A percentile compares a stretch with the other conserved stretches of the same genome.
These are phyloP conservation scores for Chionodraco myersi DNA, from an alignment of 2,113 vertebrate species.

Conservation along the genomic window DNA sequence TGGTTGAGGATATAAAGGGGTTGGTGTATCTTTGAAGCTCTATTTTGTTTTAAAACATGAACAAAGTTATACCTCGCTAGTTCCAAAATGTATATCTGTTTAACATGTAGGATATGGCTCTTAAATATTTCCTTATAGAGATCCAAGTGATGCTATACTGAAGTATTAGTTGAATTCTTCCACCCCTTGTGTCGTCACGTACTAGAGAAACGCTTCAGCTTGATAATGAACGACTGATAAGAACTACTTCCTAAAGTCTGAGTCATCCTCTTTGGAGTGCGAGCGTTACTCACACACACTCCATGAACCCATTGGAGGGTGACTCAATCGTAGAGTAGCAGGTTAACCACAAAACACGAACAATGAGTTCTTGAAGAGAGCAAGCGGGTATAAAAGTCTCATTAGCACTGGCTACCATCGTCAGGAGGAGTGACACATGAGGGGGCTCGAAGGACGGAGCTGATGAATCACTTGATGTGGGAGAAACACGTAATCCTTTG, in stretches of 20 bases:
- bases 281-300: slow-evolving; percentile 40
- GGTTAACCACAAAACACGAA: slow-evolving; percentile 36
- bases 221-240: slow-evolving; percentile 22
- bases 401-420: not conserved
- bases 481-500: not conserved
- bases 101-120: not conserved
- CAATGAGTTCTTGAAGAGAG: slow-evolving; percentile 25
- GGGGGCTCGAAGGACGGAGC: not conserved
- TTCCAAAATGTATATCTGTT: not conserved
- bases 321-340: slow-evolving; percentile 42
- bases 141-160: not conserved
- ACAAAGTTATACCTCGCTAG: not conserved
- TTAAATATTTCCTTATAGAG: not conserved
- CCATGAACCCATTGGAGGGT: slow-evolving; percentile 38
- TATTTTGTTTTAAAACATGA: not conserved
- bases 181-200: not conserved
- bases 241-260: slow-evolving; percentile 53
- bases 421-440: not conserved
- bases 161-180: not conserved
- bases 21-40: too few relatives aligned
- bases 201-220: slow-evolving; percentile 14
- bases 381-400: slow-evolving; percentile 2
- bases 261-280: slow-evolving; percentile 59
- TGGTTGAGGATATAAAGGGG: slow-evolving; percentile 8
- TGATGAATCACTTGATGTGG: slow-evolving; percentile 25